phyloP scores from a whole-genome alignment of 1,140 invertebrate genomes.

The Zaprionus davidi region DNA sequence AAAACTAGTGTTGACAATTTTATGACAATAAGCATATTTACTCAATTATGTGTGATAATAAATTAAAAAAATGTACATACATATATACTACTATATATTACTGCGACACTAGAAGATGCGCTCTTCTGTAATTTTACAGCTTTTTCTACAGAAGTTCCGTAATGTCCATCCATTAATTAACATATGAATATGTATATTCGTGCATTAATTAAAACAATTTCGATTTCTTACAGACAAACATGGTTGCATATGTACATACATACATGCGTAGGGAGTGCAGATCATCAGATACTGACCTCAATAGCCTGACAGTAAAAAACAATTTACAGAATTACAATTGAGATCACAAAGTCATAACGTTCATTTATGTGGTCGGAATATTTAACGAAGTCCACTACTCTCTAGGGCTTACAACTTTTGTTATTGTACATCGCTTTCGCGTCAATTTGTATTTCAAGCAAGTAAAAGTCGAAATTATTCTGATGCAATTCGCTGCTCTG shows the following conservation, averaged over 20 bases:
- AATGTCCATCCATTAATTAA: constrained; percentile 57
- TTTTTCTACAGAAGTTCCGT: constrained; percentile 4
- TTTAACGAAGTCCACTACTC: not conserved
- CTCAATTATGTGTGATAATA: not conserved
- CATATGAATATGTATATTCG: constrained; percentile 10
- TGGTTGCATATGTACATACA: not conserved
- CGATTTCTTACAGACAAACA: not conserved
- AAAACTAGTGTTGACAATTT: not conserved
- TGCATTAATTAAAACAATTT: not conserved
- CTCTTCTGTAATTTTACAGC: not conserved
- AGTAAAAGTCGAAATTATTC: constrained; percentile 19
- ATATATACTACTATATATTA: not conserved
- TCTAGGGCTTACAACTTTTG: not conserved
- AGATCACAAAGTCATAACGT: constrained; percentile 26
- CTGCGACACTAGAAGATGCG: not conserved
- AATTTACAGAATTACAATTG: constrained; percentile 29
- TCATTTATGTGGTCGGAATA: constrained; percentile 1
- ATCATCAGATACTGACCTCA: constrained; percentile 19
- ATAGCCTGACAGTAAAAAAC: constrained; percentile 12
- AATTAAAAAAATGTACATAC: not conserved
- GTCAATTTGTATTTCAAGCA: constrained; percentile 23
- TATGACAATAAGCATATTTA: not conserved
- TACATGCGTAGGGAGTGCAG: not conserved
- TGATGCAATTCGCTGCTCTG: constrained; percentile 28
- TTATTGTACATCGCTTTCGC: constrained; percentile 20